Percentiles rank a stretch among this genome's conserved stretches.
Conservation (phyloP, 2,797 vertebrate species). For the Mionectes olivaceus region DNA sequence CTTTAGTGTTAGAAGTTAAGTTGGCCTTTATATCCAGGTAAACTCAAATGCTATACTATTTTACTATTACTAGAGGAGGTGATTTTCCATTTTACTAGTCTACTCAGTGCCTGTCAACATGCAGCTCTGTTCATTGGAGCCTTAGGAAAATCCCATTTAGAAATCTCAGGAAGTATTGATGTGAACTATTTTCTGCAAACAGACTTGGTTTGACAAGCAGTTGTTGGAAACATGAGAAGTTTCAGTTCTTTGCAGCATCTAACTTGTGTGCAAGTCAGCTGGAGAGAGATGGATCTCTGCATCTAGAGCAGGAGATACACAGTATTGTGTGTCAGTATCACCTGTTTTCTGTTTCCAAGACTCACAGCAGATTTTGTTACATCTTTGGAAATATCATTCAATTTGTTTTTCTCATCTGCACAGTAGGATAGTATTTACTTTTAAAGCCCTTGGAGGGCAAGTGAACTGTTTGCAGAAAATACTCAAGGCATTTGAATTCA, state of each 20-base stretch:
- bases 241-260: background rate
- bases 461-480: background rate
- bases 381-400: background rate
- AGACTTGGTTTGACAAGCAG: background rate
- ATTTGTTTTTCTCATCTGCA: background rate
- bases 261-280: background rate
- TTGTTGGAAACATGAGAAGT: background rate
- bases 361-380: background rate
- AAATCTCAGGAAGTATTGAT: background rate
- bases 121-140: background rate
- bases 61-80: background rate
- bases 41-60: background rate
- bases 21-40: background rate
- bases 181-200: background rate
- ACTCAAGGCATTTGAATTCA: background rate
- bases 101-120: background rate
- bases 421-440: background rate
- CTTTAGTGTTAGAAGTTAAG: background rate
- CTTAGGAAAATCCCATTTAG: background rate
- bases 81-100: background rate
- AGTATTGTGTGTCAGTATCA: background rate
- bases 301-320: background rate
- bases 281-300: background rate
- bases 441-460: background rate
- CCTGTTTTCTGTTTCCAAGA: background rate